Base-by-base conservation (phyloP, 2,113 vertebrate genomes). In the Limanda limanda region DNA sequence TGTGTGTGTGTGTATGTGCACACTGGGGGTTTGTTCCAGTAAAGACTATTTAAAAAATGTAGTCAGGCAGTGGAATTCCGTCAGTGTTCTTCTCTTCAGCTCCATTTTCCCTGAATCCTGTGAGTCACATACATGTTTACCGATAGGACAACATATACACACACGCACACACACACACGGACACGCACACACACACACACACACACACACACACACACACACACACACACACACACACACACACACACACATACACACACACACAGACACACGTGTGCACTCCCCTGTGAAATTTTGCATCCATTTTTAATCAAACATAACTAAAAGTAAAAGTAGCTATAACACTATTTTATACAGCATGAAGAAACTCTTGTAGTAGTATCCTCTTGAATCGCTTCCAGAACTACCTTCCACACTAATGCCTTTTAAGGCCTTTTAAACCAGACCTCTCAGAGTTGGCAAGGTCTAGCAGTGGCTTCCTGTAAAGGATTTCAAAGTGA, bases 41-140 rank as follows among this genome's bases (percentile, higher is more conserved):
- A 92, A 93, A 80, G 70, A 51, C 64, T 61, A 56, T 77, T 58
- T 31, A 31, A 31, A 31, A 31, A 31, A 84, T 78, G 77, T 62
- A 64, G 25, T 57, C 45, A 23, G 79, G 71, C 55, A 64, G 72
- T 91, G 90, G 91, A 93, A 94, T 94, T 92, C 88, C 85, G 89
- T 52, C 74, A 78, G 35, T 79, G 82, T 81, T 86, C 76, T 77
- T 91, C 87, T 87, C 82, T 83, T 86, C 60, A 65, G 60, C 83
- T 87, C 58, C 73, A 54, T 74, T 87, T 94, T 94, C 91, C 91
- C 87, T 91, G 91, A 94, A 93, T 87, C 64, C 68, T 61, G 54
- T 94, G 92, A 94, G 68, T 94, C 93, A 95, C 65, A 40, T 47
- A 57, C 60, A 84, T 68, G 48, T 52, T 51, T 24, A 63, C 35